Percentiles rank a stretch among this genome's conserved stretches.
phyloP scores from a whole-genome alignment of 1,140 invertebrate genomes.

The Aphaenogaster floridana region DNA sequence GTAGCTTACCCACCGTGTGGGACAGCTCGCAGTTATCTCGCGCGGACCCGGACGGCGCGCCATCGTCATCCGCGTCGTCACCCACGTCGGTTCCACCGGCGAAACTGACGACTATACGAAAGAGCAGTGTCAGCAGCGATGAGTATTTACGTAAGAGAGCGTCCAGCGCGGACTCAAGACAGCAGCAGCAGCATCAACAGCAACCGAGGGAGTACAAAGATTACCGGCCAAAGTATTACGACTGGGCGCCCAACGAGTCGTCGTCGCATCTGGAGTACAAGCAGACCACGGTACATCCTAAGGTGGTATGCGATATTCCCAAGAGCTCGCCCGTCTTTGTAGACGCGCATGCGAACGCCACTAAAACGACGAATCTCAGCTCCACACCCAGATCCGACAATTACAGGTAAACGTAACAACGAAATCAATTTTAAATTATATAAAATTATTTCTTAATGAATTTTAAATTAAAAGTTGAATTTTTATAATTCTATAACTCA shows the following conservation, averaged over 20 bases:
- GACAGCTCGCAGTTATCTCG: slow-evolving; percentile 81
- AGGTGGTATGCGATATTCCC: slow-evolving; percentile 87
- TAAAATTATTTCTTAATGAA: not conserved
- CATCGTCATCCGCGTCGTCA: slow-evolving; percentile 86
- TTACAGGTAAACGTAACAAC: slow-evolving; percentile 75
- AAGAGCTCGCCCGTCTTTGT: slow-evolving; percentile 86
- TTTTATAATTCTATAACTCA: not conserved
- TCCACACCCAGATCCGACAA: slow-evolving; percentile 81
- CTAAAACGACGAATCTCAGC: slow-evolving; percentile 74
- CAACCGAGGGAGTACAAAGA: slow-evolving; percentile 86
- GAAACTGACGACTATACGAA: slow-evolving; percentile 70
- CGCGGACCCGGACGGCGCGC: slow-evolving; percentile 90
- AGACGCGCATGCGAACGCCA: slow-evolving; percentile 76
- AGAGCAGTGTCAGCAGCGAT: slow-evolving; percentile 74
- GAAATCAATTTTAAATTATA: not conserved
- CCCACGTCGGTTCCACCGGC: slow-evolving; percentile 78
- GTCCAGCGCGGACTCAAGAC: slow-evolving; percentile 84
- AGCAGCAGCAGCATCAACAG: slow-evolving; percentile 77
- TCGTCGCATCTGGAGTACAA: slow-evolving; percentile 80
- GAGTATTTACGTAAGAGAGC: slow-evolving; percentile 76
- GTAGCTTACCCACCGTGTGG: slow-evolving; percentile 79
- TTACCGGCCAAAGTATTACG: slow-evolving; percentile 85
- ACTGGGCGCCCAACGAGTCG: slow-evolving; percentile 77
- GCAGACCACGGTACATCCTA: slow-evolving; percentile 86
- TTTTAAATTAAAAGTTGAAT: not conserved